Conservation (phyloP, 1,140 invertebrate species). For the Caenorhabditis tropicalis region DNA sequence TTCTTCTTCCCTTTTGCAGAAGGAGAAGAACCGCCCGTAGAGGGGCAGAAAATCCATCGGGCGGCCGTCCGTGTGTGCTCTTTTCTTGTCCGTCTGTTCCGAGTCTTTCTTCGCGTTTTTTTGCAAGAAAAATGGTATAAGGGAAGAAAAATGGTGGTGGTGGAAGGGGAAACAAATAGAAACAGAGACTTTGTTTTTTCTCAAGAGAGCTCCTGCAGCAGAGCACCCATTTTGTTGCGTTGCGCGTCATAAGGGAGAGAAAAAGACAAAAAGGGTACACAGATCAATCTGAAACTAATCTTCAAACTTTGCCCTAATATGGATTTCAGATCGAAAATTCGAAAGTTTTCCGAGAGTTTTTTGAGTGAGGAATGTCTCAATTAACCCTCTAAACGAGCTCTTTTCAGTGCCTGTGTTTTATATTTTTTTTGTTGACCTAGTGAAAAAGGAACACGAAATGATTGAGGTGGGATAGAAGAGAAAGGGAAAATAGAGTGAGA, state of each 20-base stretch:
- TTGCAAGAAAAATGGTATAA: slow-evolving; percentile 4
- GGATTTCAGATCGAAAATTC: background rate
- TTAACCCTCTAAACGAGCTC: background rate
- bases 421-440: slow-evolving; percentile 32
- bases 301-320: background rate
- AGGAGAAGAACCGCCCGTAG: background rate
- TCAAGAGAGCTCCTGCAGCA: background rate
- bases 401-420: background rate
- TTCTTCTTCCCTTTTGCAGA: background rate
- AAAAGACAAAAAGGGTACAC: background rate
- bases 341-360: background rate
- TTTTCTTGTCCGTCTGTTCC: slow-evolving; percentile 6
- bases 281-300: slow-evolving; percentile 1
- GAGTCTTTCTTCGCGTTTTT: background rate
- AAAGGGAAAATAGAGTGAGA: slow-evolving; percentile 13
- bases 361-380: background rate
- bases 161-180: slow-evolving; percentile 38
- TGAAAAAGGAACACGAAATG: slow-evolving; percentile 37
- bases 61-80: background rate
- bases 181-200: slow-evolving; percentile 44
- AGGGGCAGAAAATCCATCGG: background rate
- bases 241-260: background rate
- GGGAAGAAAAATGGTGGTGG: too few species aligned
- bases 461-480: background rate
- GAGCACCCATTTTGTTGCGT: too few species aligned